Evolutionary conservation across 2,888 invertebrate species (phyloP), one percentile per base, ranked within the genome.

Genomic region (Eumacrocentrus americanus): DNA sequence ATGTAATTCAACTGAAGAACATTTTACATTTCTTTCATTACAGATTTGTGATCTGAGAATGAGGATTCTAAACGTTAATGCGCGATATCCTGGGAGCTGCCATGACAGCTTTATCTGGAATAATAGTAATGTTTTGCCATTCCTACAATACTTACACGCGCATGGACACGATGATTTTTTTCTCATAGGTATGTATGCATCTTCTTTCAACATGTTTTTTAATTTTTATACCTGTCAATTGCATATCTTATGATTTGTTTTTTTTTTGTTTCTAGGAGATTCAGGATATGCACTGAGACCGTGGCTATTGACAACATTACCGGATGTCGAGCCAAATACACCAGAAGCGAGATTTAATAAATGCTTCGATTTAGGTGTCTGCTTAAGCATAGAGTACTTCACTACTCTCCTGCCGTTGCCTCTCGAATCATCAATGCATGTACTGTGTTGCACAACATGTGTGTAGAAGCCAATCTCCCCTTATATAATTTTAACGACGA

Each of bases 31-130:
- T n/a, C n/a, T n/a, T n/a, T n/a, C n/a, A n/a, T n/a, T n/a, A n/a
- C 52, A 66, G 59, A 66, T 63, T 18, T 64, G 62, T 23, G 66
- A 67, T 58, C 22, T 23, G 18, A 40, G 64, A 37, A 34, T 58
- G 29, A 25, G 51, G 9, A 62, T 67, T 16, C 5, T 67, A 9
- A 61, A 67, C 59, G 64, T 64, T 1, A 63, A 64, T 67, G 58
- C 68, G 0, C 47, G 61, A 38, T 69, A 61, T 61, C 66, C 65
- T n/a, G 67, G 67, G 20, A 65, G 65, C 12, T 61, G 63, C 1
- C 64, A 68, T 40, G 69, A 70, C 34, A 37, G 22, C 11, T 63
- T 54, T 25, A 68, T 70, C 40, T 71, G 68, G 68, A 66, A 62
- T 2, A 62, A 64, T 55, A 46, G 61, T 29, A 59, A 65, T 50